Evolutionary conservation across 2,888 invertebrate species (phyloP).

Genomic region (Pediacus dermestoides): DNA sequence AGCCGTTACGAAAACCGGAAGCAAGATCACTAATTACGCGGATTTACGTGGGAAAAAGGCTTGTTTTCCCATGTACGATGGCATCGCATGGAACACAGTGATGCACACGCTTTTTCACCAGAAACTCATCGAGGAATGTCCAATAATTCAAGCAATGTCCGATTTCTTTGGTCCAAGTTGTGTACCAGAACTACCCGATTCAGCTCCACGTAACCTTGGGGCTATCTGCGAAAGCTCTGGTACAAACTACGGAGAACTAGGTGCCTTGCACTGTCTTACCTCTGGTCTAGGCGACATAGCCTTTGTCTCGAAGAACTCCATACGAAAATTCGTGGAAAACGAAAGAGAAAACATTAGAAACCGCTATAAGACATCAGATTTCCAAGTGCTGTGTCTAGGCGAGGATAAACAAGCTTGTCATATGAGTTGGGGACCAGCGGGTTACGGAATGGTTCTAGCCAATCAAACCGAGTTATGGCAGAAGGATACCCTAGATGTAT

Average conservation of each 20-base stretch:
- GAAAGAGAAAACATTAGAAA: conserved; percentile 34
- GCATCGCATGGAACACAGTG: conserved; percentile 65
- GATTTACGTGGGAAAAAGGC: conserved; percentile 70
- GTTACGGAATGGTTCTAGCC: conserved; percentile 63
- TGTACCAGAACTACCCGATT: conserved; percentile 52
- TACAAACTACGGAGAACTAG: conserved; percentile 55
- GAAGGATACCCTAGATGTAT: conserved; percentile 67
- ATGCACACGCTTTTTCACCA: conserved; percentile 49
- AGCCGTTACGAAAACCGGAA: conserved; percentile 62
- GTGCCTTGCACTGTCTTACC: conserved; percentile 64
- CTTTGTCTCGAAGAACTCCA: conserved; percentile 55
- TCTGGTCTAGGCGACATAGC: conserved; percentile 73
- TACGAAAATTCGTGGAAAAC: conserved; percentile 50
- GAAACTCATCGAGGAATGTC: conserved; percentile 44
- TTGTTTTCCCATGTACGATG: conserved; percentile 78
- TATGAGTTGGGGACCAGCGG: conserved; percentile 65
- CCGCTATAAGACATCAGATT: conserved; percentile 45
- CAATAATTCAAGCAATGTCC: conserved; percentile 42
- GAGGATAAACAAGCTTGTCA: conserved; percentile 51
- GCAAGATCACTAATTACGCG: conserved; percentile 56
- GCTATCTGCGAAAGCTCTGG: conserved; percentile 40
- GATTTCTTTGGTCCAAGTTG: conserved; percentile 69
- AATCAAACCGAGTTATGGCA: conserved; percentile 55
- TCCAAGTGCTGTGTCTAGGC: conserved; percentile 59
- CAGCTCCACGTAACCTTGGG: conserved; percentile 35